Conservation (phyloP, 2,797 vertebrate species). For the Cichlasoma orientale region DNA sequence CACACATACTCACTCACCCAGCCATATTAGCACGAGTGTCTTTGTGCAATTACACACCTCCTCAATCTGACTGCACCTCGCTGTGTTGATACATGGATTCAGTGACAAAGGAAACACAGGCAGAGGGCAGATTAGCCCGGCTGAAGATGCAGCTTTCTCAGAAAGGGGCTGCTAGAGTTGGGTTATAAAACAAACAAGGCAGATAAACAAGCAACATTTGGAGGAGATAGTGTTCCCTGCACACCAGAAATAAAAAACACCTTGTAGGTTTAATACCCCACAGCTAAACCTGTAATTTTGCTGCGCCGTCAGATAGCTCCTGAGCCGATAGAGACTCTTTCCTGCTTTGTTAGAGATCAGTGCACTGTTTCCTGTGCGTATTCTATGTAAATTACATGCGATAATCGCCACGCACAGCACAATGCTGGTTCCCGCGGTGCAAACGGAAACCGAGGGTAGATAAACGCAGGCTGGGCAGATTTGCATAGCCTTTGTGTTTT, state of each 20-base stretch:
- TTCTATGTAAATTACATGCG: constrained; percentile 86
- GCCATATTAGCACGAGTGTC: constrained; percentile 70
- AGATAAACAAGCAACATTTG: constrained; percentile 83
- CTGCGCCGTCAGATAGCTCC: constrained; percentile 79
- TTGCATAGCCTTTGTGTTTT: constrained; percentile 85
- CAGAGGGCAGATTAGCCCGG: constrained; percentile 77
- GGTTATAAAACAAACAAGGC: constrained; percentile 80
- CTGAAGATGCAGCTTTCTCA: constrained; percentile 70
- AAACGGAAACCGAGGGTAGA: constrained; percentile 81
- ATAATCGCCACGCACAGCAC: constrained; percentile 82
- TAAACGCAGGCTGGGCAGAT: constrained; percentile 82
- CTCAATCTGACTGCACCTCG: constrained; percentile 73
- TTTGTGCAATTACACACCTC: constrained; percentile 78
- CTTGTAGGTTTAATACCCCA: constrained; percentile 82
- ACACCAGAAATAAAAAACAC: constrained; percentile 73
- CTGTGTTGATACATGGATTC: constrained; percentile 78
- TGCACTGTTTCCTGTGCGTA: constrained; percentile 79
- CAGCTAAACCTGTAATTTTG: constrained; percentile 82
- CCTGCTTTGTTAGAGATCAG: constrained; percentile 82
- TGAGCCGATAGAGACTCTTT: constrained; percentile 78
- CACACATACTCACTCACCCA: constrained; percentile 53
- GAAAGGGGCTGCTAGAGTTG: constrained; percentile 67
- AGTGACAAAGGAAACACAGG: constrained; percentile 82
- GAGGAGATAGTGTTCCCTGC: constrained; percentile 77
- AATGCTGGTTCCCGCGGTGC: constrained; percentile 82